Evolutionary conservation across 53 echinoderm and acorn worm species (phyloP).

Genomic region (Stichopus horrens): DNA sequence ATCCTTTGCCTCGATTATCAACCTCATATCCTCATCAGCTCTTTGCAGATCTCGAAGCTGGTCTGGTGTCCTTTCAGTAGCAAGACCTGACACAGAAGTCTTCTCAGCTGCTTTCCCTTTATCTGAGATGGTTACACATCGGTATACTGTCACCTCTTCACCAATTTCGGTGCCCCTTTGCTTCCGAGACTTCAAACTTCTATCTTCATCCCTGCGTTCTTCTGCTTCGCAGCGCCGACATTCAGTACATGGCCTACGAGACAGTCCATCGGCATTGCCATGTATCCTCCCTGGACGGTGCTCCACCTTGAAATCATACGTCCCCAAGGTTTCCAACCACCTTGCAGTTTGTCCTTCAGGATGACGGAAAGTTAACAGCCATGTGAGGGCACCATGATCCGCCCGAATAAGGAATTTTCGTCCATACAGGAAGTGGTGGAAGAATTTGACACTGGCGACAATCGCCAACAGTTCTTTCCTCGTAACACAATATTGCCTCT

Average conservation of each 20-base stretch:
- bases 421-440: constrained; percentile 9
- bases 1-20: not conserved
- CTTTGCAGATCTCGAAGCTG: not conserved
- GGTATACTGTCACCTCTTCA: not conserved
- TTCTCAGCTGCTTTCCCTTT: not conserved
- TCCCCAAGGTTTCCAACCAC: not conserved
- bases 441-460: not conserved
- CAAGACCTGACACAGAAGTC: not conserved
- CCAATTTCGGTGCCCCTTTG: not conserved
- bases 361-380: not conserved
- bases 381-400: not conserved
- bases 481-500: constrained; percentile 15
- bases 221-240: not conserved
- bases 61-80: not conserved
- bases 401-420: not conserved
- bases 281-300: not conserved
- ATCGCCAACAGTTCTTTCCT: constrained; percentile 1
- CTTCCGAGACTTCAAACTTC: not conserved
- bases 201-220: not conserved
- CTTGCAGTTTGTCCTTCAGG: not conserved
- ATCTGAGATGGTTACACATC: not conserved
- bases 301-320: not conserved
- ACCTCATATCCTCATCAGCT: not conserved
- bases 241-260: not conserved
- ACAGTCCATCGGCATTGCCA: not conserved